phyloP scores from a whole-genome alignment of 2,888 invertebrate species.

The Heteromurus nitidus region DNA sequence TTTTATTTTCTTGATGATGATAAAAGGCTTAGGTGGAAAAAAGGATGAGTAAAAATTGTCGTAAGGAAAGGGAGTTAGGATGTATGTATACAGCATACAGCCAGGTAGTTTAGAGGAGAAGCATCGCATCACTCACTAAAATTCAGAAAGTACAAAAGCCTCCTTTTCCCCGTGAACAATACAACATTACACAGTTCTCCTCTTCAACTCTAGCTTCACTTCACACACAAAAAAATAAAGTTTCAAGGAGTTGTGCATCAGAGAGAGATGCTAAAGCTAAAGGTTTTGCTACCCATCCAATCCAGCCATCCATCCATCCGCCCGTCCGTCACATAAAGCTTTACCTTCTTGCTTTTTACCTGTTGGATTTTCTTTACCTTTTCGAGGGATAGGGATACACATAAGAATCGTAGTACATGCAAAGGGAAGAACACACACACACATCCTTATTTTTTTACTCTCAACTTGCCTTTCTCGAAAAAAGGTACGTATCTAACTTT shows the following conservation, averaged over 20 bases:
- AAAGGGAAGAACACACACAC: slow-evolving; percentile 10
- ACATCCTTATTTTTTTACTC: neutral
- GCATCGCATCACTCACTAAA: slow-evolving; percentile 34
- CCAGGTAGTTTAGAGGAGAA: neutral
- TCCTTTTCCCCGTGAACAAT: slow-evolving; percentile 19
- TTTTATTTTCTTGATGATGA: slow-evolving; percentile 42
- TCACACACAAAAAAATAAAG: no score
- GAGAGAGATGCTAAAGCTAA: no score
- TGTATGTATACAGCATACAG: no score
- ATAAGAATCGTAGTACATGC: neutral
- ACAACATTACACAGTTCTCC: neutral
- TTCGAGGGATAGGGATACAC: slow-evolving; percentile 8
- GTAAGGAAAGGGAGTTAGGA: slow-evolving; percentile 22
- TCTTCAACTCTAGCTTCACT: no score
- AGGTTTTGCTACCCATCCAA: neutral
- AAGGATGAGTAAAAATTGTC: slow-evolving; percentile 53
- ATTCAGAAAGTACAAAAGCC: neutral
- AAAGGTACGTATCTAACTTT: neutral
- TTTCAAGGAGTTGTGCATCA: neutral
- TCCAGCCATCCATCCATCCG: neutral
- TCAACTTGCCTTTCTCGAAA: neutral
- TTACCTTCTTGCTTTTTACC: slow-evolving; percentile 48
- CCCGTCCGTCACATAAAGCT: slow-evolving; percentile 8
- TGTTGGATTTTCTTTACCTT: slow-evolving; percentile 37
- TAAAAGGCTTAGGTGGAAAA: slow-evolving; percentile 51